Conservation (phyloP, 1,140 invertebrate genomes). For the Neodiprion fabricii region DNA sequence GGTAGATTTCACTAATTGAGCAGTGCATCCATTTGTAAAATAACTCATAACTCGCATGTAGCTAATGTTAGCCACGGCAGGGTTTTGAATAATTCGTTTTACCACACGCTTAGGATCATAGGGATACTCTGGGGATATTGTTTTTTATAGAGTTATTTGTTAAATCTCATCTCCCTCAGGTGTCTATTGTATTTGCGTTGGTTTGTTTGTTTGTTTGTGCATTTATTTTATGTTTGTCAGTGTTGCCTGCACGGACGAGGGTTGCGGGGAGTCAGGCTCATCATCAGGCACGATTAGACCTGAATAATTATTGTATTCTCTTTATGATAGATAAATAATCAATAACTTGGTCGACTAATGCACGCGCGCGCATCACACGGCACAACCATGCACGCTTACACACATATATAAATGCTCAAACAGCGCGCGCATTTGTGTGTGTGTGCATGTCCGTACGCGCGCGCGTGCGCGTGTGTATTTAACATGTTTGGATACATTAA, state of each 20-base stretch:
- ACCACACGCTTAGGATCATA: too few species aligned
- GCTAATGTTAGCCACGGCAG: too few species aligned
- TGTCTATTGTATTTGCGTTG: too few species aligned
- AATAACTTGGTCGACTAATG: neutral
- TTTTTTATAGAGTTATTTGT: neutral
- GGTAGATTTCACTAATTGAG: too few species aligned
- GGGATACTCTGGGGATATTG: neutral
- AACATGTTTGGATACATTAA: too few species aligned
- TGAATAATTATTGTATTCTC: constrained; percentile 55
- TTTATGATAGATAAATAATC: constrained; percentile 36
- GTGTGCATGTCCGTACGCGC: too few species aligned
- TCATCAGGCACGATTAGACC: constrained; percentile 61
- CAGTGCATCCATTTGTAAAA: neutral
- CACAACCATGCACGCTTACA: too few species aligned
- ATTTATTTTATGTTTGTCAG: constrained; percentile 4
- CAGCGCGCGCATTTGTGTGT: too few species aligned
- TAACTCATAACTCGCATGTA: neutral
- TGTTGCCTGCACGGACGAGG: constrained; percentile 60
- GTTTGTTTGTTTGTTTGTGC: neutral
- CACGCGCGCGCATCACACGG: too few species aligned
- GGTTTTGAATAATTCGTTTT: too few species aligned
- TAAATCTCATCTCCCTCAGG: neutral
- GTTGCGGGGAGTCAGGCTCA: constrained; percentile 63
- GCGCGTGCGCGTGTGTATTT: too few species aligned
- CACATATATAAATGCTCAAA: too few species aligned